A percentile compares a stretch with the other conserved stretches of the same genome.
phyloP scores from a whole-genome alignment of 2,113 vertebrate genomes.

The Maccullochella peelii region DNA sequence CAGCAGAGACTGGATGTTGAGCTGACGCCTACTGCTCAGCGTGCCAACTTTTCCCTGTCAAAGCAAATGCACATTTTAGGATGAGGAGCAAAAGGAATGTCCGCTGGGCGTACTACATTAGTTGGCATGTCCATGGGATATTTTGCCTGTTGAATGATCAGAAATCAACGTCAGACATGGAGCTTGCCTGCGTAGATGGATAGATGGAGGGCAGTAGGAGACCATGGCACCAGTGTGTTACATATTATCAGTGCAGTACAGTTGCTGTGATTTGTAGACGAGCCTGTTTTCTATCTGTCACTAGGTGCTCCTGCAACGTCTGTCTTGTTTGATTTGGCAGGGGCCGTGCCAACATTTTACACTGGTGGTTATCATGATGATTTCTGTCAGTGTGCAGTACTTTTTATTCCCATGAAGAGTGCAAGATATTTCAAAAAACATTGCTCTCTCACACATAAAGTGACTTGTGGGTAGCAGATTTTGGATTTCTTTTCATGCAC shows the following conservation, averaged over 20 bases:
- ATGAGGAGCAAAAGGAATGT: constrained; percentile 46
- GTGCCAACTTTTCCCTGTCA: constrained; percentile 10
- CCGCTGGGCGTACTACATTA: background rate
- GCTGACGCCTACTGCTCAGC: background rate
- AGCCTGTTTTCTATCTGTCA: constrained; percentile 59
- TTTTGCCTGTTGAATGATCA: constrained; percentile 48
- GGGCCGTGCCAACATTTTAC: constrained; percentile 20
- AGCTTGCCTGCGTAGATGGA: constrained; percentile 36
- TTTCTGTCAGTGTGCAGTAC: background rate
- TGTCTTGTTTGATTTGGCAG: constrained; percentile 38
- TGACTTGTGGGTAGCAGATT: background rate
- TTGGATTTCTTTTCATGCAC: constrained; percentile 21
- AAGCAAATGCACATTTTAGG: constrained; percentile 27
- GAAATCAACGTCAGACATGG: constrained; percentile 51
- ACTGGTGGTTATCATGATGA: background rate
- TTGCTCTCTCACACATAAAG: background rate
- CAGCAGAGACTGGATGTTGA: background rate
- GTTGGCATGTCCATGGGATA: constrained; percentile 65
- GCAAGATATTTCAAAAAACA: constrained; percentile 1
- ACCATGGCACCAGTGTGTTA: constrained; percentile 55
- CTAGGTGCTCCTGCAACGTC: constrained; percentile 29
- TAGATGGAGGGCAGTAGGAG: constrained; percentile 27
- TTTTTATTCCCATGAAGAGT: constrained; percentile 16
- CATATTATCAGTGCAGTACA: constrained; percentile 48
- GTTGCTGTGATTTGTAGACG: constrained; percentile 54